These are phyloP conservation scores for Pampus argenteus DNA, from an alignment of 2,797 vertebrate genomes.

Conservation along the genomic window DNA sequence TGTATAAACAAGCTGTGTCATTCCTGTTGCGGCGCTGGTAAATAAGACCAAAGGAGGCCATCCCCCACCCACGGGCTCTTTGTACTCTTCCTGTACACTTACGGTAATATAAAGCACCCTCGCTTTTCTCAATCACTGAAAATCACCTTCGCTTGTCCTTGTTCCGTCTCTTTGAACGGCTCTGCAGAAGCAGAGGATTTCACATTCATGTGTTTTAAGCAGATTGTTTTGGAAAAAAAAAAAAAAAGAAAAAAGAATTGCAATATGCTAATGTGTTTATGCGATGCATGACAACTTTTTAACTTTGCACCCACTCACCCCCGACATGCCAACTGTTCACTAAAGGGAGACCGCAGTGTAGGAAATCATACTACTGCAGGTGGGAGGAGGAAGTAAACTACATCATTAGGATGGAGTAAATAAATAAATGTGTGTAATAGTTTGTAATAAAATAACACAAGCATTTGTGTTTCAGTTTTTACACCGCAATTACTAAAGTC, in stretches of 20 bases:
- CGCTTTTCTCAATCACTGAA: slow-evolving; percentile 35
- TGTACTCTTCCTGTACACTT: slow-evolving; percentile 79
- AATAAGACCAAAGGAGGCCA: slow-evolving; percentile 68
- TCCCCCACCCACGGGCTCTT: slow-evolving; percentile 83
- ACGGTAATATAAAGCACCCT: slow-evolving; percentile 79
- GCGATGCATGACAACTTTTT: slow-evolving; percentile 41
- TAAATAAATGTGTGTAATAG: not conserved
- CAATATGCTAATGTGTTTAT: not conserved
- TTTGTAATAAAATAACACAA: not conserved
- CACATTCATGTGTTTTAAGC: not conserved
- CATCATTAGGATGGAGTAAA: slow-evolving; percentile 28
- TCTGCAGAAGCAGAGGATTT: not conserved
- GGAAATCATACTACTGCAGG: slow-evolving; percentile 65
- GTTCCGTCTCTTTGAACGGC: not conserved
- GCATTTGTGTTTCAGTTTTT: not conserved
- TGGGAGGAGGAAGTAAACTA: slow-evolving; percentile 58
- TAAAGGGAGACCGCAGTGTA: slow-evolving; percentile 57
- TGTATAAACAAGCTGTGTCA: slow-evolving; percentile 61
- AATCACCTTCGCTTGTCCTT: slow-evolving; percentile 38
- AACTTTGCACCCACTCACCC: slow-evolving; percentile 43
- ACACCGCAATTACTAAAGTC: not conserved
- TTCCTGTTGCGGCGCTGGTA: slow-evolving; percentile 54
- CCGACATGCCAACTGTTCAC: slow-evolving; percentile 55
- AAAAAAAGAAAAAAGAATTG: not conserved
- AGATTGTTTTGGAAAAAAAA: not conserved